Evolutionary conservation across 2,888 invertebrate species (phyloP).

Genomic region (Limenitis camilla): DNA sequence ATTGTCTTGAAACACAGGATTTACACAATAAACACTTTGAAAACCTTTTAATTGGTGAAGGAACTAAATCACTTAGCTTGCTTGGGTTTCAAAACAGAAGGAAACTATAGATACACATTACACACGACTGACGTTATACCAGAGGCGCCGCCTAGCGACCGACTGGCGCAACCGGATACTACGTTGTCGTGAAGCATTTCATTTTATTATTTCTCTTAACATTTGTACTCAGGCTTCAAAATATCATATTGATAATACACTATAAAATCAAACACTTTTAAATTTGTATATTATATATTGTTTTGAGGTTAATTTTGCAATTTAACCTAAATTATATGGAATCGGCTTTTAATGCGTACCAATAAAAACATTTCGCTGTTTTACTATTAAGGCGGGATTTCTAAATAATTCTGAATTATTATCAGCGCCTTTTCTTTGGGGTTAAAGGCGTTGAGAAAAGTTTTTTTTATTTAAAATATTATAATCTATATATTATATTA

Average conservation of each 20-base stretch:
- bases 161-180: constrained; percentile 50
- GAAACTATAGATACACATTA: constrained; percentile 69
- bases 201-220: constrained; percentile 18
- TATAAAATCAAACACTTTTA: neutral
- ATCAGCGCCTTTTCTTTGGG: neutral
- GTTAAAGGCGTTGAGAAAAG: neutral
- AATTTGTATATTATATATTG: neutral
- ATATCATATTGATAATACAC: neutral
- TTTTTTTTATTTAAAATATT: too few relatives aligned
- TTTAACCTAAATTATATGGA: neutral
- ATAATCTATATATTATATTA: too few relatives aligned
- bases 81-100: constrained; percentile 77
- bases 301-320: neutral
- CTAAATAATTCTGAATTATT: constrained; percentile 2
- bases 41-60: constrained; percentile 53
- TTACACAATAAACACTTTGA: constrained; percentile 51
- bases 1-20: constrained; percentile 67
- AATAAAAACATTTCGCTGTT: constrained; percentile 6
- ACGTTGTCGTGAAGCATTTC: constrained; percentile 37
- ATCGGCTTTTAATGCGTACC: constrained; percentile 7
- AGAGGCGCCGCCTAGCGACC: constrained; percentile 61
- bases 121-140: constrained; percentile 66
- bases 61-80: constrained; percentile 71
- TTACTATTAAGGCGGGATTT: constrained; percentile 16
- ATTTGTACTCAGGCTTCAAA: neutral